Base-by-base conservation (phyloP, 2,888 invertebrate genomes). In the Suillia variegata region DNA sequence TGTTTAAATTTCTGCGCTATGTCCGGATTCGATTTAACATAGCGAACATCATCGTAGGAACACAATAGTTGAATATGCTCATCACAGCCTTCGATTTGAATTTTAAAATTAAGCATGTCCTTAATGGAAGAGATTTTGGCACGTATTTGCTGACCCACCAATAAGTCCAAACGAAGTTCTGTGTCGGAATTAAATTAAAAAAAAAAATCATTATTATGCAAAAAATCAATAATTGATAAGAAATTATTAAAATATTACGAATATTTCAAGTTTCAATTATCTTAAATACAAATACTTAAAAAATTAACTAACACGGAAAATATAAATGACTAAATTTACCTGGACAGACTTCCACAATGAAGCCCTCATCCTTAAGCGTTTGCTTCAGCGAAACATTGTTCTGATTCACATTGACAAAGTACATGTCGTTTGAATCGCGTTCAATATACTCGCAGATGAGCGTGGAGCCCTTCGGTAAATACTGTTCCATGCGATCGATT, bases 1-100 rank as follows among this genome's bases (percentile, higher is more conserved):
- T 80, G 70, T 71, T 85, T 86, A 61, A 89, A 79, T 52, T 84
- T 84, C 17, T 68, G 68, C 13, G 75, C 77, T 60, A 77, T 58
- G 31, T 78, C 74, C 53, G 74, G 72, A 68, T 81, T 80, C 5
- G 80, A 76, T 69, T 80, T 80, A 2, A 78, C 76, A 62, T 75
- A 80, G 64, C 79, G 77, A 20, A 75, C 65, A 65, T 82, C 81
- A 58, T 79, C 75, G 61, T 80, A 82, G 59, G 76, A 78, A 70
- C 80, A 78, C 60, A 80, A 62, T 18, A 81, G 71, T 65, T 76
- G 74, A n/a, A 80, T 73, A 21, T 71, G 52, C 42, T 62, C 66
- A 61, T 74, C 70, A 70, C 77, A 78, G 66, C 78, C 76, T 61
- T 78, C 76, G 38, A 82, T 68, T 64, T 77, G 69, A 52, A 82